Evolutionary conservation across 1,140 invertebrate species (phyloP), one percentile per base, ranked within the genome.

Genomic region (Zaprionus capensis): DNA sequence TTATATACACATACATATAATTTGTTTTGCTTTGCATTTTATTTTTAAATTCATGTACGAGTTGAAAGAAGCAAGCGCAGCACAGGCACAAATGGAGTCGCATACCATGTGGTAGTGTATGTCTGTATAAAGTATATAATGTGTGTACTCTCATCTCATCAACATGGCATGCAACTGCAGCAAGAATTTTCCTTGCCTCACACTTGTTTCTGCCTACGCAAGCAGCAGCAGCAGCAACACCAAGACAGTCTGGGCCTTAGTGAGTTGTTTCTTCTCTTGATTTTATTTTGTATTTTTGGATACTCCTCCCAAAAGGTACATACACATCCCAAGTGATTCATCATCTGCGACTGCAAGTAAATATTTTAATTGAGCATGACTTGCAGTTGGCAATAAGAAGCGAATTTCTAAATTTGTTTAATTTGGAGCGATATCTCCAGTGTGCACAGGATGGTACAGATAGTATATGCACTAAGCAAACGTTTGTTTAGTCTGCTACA

Each of bases 11-110:
- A 57, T 71, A 71, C 41, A 31, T 38, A 75, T 71, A 71, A 77
- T 77, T 77, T 77, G 70, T 67, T 77, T 77, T 73, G 58, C 64
- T 73, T 77, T 73, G 63, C 63, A 73, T 77, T 73, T 77, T 77
- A 77, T 77, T 77, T 77, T 73, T 77, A 77, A 77, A 67, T 53
- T 36, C 24, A 59, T 71, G 59, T 76, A 53, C 68, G 68, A 49
- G 17, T 11, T 31, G 49, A 68, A 61, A 61, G 62, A 56, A 57
- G 24, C 38, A 46, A 11, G 14, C 49, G 12, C 63, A 28, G 58
- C 49, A 41, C 22, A 55, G 44, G 49, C 14, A 44, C 12, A 41
- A 64, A 71, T 46, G 61, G 34, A 71, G 31, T 65, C 26, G 53
- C 24, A 59, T 76, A 36, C 73, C 68, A 71, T 71, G 61, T 76